phyloP scores from a whole-genome alignment of 2,888 invertebrate species.

The Orthosia incerta region DNA sequence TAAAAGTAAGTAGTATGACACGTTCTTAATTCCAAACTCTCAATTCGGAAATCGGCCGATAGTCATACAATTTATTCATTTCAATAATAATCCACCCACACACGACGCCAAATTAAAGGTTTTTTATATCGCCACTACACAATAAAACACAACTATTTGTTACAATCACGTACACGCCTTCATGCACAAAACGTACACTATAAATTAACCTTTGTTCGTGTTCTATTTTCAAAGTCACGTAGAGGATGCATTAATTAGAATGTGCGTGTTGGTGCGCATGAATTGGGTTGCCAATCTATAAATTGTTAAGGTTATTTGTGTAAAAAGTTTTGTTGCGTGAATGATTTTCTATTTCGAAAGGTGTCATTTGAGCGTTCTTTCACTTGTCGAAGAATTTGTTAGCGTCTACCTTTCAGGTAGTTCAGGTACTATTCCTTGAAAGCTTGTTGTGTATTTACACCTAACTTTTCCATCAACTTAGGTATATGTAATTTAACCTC shows the following conservation, averaged over 20 bases:
- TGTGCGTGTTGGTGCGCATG: slow-evolving; percentile 65
- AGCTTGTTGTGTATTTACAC: background rate
- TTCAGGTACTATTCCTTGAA: background rate
- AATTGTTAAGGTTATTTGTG: slow-evolving; percentile 36
- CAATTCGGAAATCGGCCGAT: background rate
- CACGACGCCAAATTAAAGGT: slow-evolving; percentile 71
- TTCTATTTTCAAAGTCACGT: slow-evolving; percentile 83
- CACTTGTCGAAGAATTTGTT: background rate
- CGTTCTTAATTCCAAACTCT: background rate
- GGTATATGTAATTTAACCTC: no score
- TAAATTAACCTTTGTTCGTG: slow-evolving; percentile 76
- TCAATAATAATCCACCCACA: slow-evolving; percentile 63
- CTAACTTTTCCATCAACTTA: background rate
- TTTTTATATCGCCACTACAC: slow-evolving; percentile 72
- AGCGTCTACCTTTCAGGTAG: background rate
- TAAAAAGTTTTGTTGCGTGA: slow-evolving; percentile 30
- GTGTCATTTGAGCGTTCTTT: background rate
- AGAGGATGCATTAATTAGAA: slow-evolving; percentile 72
- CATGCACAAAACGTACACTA: slow-evolving; percentile 77
- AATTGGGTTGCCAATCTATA: slow-evolving; percentile 65
- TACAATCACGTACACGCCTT: slow-evolving; percentile 83
- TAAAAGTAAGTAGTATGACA: no score
- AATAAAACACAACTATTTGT: slow-evolving; percentile 80
- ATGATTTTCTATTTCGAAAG: slow-evolving; percentile 29
- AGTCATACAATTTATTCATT: slow-evolving; percentile 25